Conservation (phyloP, 2,888 invertebrate genomes). For the Strigamia crassipes region DNA sequence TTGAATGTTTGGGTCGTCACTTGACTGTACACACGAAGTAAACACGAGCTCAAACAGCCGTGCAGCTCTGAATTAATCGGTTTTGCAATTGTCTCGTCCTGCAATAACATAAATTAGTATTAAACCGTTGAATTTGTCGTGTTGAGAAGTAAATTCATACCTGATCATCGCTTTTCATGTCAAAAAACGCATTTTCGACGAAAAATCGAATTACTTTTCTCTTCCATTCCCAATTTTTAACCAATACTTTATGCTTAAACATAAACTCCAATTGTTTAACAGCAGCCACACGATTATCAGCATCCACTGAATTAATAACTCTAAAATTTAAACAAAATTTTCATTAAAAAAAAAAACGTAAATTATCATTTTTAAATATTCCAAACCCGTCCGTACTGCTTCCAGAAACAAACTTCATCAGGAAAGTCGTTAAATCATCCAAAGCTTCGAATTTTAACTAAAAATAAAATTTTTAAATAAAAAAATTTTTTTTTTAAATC, state of each 20-base stretch:
- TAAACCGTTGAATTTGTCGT: no score
- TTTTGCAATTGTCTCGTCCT: neutral
- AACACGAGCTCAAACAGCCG: neutral
- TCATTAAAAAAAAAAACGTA: neutral
- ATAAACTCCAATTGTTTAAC: neutral
- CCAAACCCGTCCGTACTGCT: neutral
- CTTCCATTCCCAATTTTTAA: neutral
- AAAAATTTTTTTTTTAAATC: no score
- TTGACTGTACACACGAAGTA: neutral
- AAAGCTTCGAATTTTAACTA: neutral
- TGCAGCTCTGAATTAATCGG: neutral
- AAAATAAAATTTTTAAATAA: neutral
- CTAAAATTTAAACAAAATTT: neutral
- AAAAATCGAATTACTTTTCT: neutral
- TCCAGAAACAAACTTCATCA: neutral
- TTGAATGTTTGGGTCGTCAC: neutral
- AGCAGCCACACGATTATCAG: neutral
- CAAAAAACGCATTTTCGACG: neutral
- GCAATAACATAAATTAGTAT: no score
- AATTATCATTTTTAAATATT: neutral
- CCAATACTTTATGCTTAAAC: neutral
- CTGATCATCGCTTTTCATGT: neutral
- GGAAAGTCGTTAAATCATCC: neutral
- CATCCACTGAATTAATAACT: neutral
- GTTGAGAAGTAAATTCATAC: no score